phyloP scores from a whole-genome alignment of 2,113 vertebrate species.

The Siniperca knerii region DNA sequence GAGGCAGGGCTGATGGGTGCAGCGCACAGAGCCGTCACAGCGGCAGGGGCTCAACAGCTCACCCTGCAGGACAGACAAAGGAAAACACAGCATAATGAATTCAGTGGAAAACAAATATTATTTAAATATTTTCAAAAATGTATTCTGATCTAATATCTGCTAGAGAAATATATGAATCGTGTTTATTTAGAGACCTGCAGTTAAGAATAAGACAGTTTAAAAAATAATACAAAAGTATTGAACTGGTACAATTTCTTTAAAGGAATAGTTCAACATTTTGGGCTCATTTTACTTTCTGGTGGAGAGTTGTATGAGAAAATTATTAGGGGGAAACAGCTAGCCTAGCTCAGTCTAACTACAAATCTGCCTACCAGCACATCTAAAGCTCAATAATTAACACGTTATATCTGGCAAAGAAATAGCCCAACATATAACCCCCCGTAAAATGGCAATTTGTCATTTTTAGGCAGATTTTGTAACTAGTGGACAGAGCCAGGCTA shows the following conservation, averaged over 20 bases:
- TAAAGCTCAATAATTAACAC: too few species aligned
- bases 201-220: not conserved
- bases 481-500: not conserved
- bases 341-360: too few species aligned
- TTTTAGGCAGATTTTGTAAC: not conserved
- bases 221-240: not conserved
- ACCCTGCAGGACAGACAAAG: conserved; percentile 81
- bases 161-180: not conserved
- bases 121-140: not conserved
- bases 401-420: too few species aligned
- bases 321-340: too few species aligned
- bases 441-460: too few species aligned
- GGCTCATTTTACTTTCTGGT: not conserved
- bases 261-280: not conserved
- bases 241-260: not conserved
- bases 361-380: too few species aligned
- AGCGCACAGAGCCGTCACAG: conserved; percentile 91
- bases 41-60: conserved; percentile 93
- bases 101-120: not conserved
- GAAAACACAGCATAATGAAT: not conserved
- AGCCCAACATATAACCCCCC: too few species aligned
- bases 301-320: not conserved
- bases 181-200: not conserved
- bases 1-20: conserved; percentile 94
- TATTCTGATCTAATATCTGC: not conserved